Evolutionary conservation across 2,113 vertebrate genomes (phyloP).

Genomic region (Prinia subflava): DNA sequence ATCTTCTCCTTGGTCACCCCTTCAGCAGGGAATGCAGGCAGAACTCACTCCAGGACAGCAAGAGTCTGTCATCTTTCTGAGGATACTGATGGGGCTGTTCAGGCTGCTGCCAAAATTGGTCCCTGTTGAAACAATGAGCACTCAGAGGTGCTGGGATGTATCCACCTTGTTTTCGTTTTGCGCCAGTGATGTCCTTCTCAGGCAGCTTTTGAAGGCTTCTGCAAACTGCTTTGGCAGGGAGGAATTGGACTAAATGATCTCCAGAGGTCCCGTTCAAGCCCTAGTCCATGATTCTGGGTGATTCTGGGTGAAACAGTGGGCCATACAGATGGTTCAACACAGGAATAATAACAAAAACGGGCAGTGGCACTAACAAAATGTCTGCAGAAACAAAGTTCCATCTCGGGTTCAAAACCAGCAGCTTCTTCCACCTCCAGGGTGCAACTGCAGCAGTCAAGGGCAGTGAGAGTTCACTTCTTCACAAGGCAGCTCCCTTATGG

Average conservation of each 20-base stretch:
- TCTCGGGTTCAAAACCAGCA: background rate
- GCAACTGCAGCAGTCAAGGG: background rate
- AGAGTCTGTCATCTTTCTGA: background rate
- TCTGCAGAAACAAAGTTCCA: background rate
- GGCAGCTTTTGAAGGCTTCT: background rate
- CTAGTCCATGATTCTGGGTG: background rate
- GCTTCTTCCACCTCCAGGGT: background rate
- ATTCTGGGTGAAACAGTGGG: background rate
- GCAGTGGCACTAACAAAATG: background rate
- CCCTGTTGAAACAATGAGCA: fast-evolving
- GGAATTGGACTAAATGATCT: background rate
- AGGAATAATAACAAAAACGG: background rate
- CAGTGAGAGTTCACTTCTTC: background rate
- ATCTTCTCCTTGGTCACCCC: background rate
- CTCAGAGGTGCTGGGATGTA: background rate
- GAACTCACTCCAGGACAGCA: background rate
- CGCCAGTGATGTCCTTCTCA: background rate
- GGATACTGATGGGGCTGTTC: background rate
- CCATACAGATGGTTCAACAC: background rate
- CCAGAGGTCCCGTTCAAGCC: background rate
- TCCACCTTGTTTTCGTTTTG: background rate
- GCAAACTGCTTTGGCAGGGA: background rate
- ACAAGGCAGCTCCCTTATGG: background rate
- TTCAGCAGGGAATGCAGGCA: background rate
- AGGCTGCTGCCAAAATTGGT: background rate